phyloP scores from a whole-genome alignment of 2,888 invertebrate genomes.

The Urechis unicinctus region DNA sequence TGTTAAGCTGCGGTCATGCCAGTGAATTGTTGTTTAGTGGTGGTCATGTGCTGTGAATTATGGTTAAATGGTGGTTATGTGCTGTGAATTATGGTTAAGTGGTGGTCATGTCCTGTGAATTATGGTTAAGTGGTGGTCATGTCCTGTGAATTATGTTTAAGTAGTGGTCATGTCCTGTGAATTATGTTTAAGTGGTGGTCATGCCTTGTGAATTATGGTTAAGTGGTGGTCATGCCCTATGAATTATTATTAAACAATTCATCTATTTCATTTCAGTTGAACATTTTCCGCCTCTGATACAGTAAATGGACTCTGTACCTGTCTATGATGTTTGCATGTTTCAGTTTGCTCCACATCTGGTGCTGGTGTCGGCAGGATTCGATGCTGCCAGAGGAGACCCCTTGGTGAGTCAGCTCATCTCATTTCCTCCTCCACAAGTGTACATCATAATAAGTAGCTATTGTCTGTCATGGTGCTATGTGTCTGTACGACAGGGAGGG shows the following conservation, averaged over 20 bases:
- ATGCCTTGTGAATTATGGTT: neutral
- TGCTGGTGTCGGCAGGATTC: slow-evolving; percentile 48
- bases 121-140: no score
- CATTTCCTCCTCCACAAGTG: no score
- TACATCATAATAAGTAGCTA: no score
- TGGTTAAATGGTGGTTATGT: no score
- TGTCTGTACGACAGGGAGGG: slow-evolving; percentile 52
- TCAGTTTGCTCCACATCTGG: slow-evolving; percentile 58
- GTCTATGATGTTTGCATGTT: slow-evolving; percentile 7
- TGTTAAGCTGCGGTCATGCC: no score
- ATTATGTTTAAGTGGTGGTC: neutral
- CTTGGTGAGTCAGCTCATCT: slow-evolving; percentile 30
- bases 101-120: no score
- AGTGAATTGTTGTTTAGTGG: no score
- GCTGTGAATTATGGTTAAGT: no score
- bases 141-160: neutral
- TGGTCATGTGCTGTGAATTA: no score
- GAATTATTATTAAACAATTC: neutral
- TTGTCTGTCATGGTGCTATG: neutral
- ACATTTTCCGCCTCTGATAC: neutral
- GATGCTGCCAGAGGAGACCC: slow-evolving; percentile 48
- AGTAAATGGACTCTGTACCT: neutral
- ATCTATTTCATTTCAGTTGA: neutral
- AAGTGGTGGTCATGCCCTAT: neutral
- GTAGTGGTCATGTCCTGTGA: neutral